Evolutionary conservation across 2,888 invertebrate genomes (phyloP), one percentile per base, ranked within the genome.

Genomic region (Drosophila robusta): DNA sequence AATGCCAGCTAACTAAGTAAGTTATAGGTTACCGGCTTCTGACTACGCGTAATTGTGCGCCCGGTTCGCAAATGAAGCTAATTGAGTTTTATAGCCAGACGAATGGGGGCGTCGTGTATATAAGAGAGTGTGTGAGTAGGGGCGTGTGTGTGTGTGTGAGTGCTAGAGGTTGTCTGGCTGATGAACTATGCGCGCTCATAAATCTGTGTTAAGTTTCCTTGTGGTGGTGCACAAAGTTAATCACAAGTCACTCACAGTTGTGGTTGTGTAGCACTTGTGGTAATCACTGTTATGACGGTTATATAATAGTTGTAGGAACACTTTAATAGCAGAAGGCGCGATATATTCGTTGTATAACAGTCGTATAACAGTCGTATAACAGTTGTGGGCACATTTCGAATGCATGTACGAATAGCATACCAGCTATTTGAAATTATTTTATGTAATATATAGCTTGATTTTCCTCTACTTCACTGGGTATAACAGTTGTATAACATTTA

Each of bases 11-110:
- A 66, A 67, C 66, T 24, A 65, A 66, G 29, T 45, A 18, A 67
- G 68, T 58, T 57, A 45, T 29, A 55, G 11, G 50, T 42, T 29
- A 29, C 34, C 24, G 56, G 57, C 44, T 67, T 39, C 58, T 24
- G 49, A 56, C n/a, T 8, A 12, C 42, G 54, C 52, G 52, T 45
- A 54, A 54, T 55, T 45, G 44, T 32, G 46, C 60, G 22, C 44
- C 51, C n/a, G 32, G 29, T 57, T 54, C 69, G 56, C 81, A 74
- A 80, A 87, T 81, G 70, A 75, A 61, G 78, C 71, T 80, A 81
- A 81, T 86, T 83, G 78, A 74, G 84, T 77, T 83, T 64, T 64
- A 58, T 70, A 56, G 70, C 45, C 60, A 73, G 67, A 62, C 56
- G 51, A 51, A 66, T 57, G 64, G 58, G 60, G 44, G 55, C 18